Conservation (phyloP, 2,113 vertebrate genomes). For the Heteronetta atricapilla region DNA sequence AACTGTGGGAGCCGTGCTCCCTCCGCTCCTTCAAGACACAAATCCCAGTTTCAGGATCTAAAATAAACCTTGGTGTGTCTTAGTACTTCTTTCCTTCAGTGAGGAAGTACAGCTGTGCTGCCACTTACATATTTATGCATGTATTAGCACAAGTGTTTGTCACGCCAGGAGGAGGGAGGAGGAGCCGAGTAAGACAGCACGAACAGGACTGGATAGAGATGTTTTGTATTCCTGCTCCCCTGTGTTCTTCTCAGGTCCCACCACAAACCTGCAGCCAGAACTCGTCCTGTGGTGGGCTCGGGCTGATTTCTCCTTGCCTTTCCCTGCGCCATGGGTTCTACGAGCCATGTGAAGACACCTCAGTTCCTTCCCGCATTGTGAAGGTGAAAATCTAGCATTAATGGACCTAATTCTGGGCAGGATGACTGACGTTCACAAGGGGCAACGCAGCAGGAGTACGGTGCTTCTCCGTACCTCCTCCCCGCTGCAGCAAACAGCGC, state of each 20-base stretch:
- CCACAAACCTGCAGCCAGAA: background rate
- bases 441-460: background rate
- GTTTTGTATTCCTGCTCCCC: accelerated
- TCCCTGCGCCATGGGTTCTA: background rate
- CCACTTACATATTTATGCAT: accelerated
- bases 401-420: background rate
- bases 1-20: background rate
- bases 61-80: background rate
- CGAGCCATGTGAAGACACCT: background rate
- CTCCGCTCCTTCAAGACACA: accelerated
- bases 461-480: accelerated
- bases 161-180: background rate
- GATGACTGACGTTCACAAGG: accelerated
- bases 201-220: accelerated
- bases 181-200: accelerated
- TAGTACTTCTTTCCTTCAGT: background rate
- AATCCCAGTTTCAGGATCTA: background rate
- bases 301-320: no score
- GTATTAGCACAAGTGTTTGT: accelerated
- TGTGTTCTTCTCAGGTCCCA: background rate
- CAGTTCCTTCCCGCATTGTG: background rate
- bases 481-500: no score
- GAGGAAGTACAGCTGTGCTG: background rate
- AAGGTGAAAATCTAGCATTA: accelerated
- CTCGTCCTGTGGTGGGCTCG: background rate